These are phyloP conservation scores for Machimus atricapillus DNA, from an alignment of 2,888 invertebrate species.

Conservation along the genomic window DNA sequence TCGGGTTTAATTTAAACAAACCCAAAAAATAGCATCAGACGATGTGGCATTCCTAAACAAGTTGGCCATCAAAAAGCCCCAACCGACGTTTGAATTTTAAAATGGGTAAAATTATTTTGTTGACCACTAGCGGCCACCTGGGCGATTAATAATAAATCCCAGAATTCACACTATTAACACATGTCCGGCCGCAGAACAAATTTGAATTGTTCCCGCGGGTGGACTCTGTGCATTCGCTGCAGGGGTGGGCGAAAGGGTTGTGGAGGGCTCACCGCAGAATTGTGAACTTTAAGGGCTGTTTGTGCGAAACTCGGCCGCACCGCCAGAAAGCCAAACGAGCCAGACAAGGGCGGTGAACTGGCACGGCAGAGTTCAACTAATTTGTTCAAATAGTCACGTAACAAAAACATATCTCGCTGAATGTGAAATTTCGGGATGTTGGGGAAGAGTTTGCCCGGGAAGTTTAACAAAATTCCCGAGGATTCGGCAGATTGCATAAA, in stretches of 20 bases:
- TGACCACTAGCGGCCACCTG: background rate
- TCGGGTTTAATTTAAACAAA: background rate
- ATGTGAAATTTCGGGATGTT: background rate
- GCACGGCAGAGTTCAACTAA: background rate
- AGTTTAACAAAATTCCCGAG: background rate
- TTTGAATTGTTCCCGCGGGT: background rate
- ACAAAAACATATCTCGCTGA: background rate
- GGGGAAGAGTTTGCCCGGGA: background rate
- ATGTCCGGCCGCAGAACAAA: background rate
- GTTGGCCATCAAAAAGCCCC: background rate
- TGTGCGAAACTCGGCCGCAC: background rate
- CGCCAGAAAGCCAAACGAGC: background rate
- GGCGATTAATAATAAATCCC: background rate
- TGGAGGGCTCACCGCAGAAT: background rate
- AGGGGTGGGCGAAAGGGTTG: background rate
- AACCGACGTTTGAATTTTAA: background rate
- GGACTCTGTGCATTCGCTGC: background rate
- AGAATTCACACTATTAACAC: background rate
- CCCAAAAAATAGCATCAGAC: background rate
- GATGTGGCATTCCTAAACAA: background rate
- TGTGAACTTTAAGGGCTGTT: background rate
- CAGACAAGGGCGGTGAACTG: background rate
- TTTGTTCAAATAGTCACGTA: background rate
- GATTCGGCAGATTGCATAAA: background rate
- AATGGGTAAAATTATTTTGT: background rate